phyloP scores from a whole-genome alignment of 2,113 vertebrate species.

The Mustela nigripes region DNA sequence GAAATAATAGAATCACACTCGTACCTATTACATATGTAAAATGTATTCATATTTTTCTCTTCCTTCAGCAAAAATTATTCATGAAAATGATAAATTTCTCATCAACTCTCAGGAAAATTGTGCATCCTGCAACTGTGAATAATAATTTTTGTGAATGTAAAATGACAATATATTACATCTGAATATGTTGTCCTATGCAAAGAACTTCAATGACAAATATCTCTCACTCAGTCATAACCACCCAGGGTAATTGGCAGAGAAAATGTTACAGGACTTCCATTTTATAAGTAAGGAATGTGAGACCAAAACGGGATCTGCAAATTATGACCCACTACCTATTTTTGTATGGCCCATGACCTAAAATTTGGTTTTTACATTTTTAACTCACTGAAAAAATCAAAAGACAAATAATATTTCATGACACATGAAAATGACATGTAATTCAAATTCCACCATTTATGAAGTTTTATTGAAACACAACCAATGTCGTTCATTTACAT shows the following conservation, averaged over 20 bases:
- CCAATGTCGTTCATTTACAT: background rate
- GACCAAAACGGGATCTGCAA: background rate
- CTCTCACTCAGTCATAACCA: background rate
- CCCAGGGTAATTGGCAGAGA: background rate
- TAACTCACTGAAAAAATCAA: background rate
- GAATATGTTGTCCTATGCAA: background rate
- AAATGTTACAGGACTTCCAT: slow-evolving; percentile 3
- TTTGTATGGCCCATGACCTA: background rate
- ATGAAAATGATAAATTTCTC: slow-evolving; percentile 66
- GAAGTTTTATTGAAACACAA: slow-evolving; percentile 27
- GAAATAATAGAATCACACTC: slow-evolving; percentile 12
- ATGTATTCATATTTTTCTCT: slow-evolving; percentile 31
- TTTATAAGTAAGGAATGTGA: background rate
- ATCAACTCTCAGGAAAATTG: slow-evolving; percentile 62
- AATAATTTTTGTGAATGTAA: slow-evolving; percentile 9
- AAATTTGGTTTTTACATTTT: slow-evolving; percentile 19
- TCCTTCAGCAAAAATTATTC: slow-evolving; percentile 61
- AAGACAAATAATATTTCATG: background rate
- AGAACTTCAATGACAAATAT: slow-evolving; percentile 39
- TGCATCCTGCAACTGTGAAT: background rate
- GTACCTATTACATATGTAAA: slow-evolving; percentile 22
- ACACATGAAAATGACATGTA: slow-evolving; percentile 9
- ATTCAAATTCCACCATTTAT: background rate
- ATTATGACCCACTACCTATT: background rate
- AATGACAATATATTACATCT: slow-evolving; percentile 18